Base-by-base conservation (phyloP, 2,888 invertebrate species). In the Noctua janthina region DNA sequence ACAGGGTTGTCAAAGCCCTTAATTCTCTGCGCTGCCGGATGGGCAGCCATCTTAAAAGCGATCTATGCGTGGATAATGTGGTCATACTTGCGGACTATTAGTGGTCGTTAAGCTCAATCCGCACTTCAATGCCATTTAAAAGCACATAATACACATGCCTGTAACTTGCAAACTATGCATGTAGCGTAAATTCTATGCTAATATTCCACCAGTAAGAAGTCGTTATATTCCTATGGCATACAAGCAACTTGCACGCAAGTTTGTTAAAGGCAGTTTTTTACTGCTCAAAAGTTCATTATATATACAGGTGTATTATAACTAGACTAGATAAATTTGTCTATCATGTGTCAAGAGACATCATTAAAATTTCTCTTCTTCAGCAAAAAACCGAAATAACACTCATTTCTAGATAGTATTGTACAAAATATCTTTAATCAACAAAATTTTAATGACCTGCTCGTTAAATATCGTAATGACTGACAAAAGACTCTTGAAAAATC, bases 401-500 rank as follows among this genome's bases (percentile, higher is more conserved):
- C 0, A 51, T n/a, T 62, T 72, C 2, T 35, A 81, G n/a, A 62
- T 8, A 51, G 1, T n/a, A 15, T 11, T 71, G 0, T 5, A 51
- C 17, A 43, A 35, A 62, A n/a, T 51, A 62, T n/a, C 1, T 4
- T 11, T 8, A 51, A n/a, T 64, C 17, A 64, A 46, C 35, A 6
- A 20, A 46, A 23, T 73, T 64, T 73, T 39, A 46, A 81, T 35
- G 54, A 81, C 46, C 10, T 23, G n/a, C 43, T 72, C 20, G 35
- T 64, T 23, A 35, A n/a, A 46, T 13, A 0, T 51, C 17, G 5
- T 46, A n/a, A 51, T 56, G 39, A 43, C 29, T 51, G 10, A 69
- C 13, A 13, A 35, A 29, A 54, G 6, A 8, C 11, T 20, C 17
- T 29, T 8, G 23, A 59, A 39, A 43, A 51, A 7, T 3, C 15